Evolutionary conservation across 2,113 vertebrate species (phyloP).

Genomic region (Ciconia maguari): DNA sequence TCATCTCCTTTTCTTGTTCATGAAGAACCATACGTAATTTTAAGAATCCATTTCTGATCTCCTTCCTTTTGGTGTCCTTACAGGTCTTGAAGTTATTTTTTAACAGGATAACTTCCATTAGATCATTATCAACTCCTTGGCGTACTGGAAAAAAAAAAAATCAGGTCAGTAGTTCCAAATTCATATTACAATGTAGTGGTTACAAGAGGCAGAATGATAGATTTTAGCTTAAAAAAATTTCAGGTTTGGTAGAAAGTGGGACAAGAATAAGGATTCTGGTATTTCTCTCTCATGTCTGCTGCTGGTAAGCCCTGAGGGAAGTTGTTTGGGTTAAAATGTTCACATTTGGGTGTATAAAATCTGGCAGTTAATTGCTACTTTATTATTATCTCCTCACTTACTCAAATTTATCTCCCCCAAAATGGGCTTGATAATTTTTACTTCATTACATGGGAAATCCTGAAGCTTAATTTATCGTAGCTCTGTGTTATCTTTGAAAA

Average conservation of each 20-base stretch:
- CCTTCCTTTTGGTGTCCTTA: slow-evolving; percentile 64
- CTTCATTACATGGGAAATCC: neutral
- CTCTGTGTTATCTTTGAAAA: neutral
- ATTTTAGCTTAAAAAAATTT: neutral
- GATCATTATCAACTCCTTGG: slow-evolving; percentile 62
- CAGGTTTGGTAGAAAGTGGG: neutral
- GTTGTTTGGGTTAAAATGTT: neutral
- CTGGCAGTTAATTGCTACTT: neutral
- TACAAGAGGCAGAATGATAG: neutral
- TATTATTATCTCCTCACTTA: neutral
- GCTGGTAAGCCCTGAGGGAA: neutral
- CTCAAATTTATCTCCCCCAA: neutral
- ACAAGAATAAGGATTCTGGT: neutral
- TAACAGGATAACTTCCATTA: slow-evolving; percentile 68
- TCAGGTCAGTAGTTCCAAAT: neutral
- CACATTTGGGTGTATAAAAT: neutral
- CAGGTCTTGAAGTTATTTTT: slow-evolving; percentile 62
- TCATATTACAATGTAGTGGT: neutral
- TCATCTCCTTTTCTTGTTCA: slow-evolving; percentile 62
- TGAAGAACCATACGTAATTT: slow-evolving; percentile 56
- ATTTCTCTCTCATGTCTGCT: neutral
- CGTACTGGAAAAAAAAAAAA: slow-evolving; percentile 56
- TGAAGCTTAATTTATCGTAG: neutral
- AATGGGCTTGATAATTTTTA: neutral
- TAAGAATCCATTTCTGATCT: slow-evolving; percentile 68